A percentile compares a stretch with the other conserved stretches of the same genome.
These are phyloP conservation scores for Athene cunicularia DNA, from an alignment of 2,113 vertebrate species.

Conservation along the genomic window DNA sequence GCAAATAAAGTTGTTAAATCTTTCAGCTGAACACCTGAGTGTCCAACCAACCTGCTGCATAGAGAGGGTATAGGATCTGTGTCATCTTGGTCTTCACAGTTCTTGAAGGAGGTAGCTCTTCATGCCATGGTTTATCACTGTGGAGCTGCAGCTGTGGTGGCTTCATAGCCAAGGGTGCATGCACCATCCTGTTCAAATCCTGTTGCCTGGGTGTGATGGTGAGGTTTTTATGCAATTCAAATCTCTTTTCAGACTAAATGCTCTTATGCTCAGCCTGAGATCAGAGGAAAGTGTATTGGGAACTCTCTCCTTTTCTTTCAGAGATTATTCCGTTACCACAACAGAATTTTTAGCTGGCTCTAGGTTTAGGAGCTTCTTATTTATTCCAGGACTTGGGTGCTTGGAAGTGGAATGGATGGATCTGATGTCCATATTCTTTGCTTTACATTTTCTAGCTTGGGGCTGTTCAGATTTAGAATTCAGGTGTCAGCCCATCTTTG, in stretches of 20 bases:
- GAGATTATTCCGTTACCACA: background rate
- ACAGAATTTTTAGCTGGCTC: background rate
- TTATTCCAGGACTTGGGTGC: background rate
- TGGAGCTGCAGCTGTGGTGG: background rate
- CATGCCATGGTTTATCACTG: background rate
- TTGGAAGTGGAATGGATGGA: background rate
- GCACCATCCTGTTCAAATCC: background rate
- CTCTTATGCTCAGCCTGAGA: background rate
- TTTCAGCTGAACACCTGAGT: background rate
- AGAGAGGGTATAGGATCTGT: background rate
- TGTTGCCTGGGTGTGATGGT: background rate
- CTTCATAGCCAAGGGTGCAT: background rate
- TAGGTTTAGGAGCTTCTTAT: background rate
- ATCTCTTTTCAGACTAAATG: background rate
- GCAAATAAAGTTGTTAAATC: background rate
- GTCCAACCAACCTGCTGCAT: background rate
- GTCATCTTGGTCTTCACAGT: background rate
- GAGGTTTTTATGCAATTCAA: background rate
- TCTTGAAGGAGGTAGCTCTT: background rate
- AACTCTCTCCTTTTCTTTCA: background rate
- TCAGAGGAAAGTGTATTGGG: background rate
- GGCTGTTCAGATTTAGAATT: background rate
- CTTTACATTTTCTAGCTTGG: background rate
- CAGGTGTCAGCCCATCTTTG: background rate
- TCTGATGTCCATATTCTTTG: background rate